Conservation (phyloP, 2,797 vertebrate genomes). For the Poeciliopsis presidionis region DNA sequence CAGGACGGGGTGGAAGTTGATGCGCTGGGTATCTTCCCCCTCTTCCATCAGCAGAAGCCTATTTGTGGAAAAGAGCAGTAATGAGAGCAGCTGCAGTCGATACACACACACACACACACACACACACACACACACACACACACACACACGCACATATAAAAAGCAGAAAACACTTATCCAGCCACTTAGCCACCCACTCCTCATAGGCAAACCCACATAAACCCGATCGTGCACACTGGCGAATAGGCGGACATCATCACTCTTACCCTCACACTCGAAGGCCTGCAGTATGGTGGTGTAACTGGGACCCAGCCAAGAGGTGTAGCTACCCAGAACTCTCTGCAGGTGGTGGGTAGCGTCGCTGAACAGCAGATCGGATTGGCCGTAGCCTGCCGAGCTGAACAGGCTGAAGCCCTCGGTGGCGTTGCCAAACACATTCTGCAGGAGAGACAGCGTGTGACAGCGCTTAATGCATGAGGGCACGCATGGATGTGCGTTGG, state of each 20-base stretch:
- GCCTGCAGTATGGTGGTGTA: constrained; percentile 82
- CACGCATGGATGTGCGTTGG: constrained; percentile 41
- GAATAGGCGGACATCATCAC: constrained; percentile 11
- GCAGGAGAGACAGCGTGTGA: constrained; percentile 47
- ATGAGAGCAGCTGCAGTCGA: constrained; percentile 65
- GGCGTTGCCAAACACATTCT: constrained; percentile 80
- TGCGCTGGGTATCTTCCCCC: constrained; percentile 60
- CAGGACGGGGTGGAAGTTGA: constrained; percentile 50
- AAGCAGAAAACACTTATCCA: constrained; percentile 28
- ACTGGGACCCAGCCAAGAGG: constrained; percentile 82
- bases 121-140: constrained; percentile 6
- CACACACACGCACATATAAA: constrained; percentile 24
- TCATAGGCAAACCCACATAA: constrained; percentile 41
- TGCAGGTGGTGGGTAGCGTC: constrained; percentile 83
- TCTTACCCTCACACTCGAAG: constrained; percentile 85
- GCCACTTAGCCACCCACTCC: constrained; percentile 36
- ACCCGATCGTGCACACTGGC: constrained; percentile 23
- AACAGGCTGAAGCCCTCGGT: constrained; percentile 81
- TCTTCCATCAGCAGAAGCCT: constrained; percentile 81
- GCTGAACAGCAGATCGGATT: constrained; percentile 80
- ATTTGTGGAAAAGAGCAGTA: constrained; percentile 55
- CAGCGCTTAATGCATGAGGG: constrained; percentile 45
- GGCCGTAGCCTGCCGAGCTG: constrained; percentile 79
- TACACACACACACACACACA: constrained; percentile 15
- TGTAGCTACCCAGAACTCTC: constrained; percentile 81